Evolutionary conservation across 2,113 vertebrate species (phyloP), one percentile per base, ranked within the genome.

Genomic region (Brachyhypopomus occidentalis): DNA sequence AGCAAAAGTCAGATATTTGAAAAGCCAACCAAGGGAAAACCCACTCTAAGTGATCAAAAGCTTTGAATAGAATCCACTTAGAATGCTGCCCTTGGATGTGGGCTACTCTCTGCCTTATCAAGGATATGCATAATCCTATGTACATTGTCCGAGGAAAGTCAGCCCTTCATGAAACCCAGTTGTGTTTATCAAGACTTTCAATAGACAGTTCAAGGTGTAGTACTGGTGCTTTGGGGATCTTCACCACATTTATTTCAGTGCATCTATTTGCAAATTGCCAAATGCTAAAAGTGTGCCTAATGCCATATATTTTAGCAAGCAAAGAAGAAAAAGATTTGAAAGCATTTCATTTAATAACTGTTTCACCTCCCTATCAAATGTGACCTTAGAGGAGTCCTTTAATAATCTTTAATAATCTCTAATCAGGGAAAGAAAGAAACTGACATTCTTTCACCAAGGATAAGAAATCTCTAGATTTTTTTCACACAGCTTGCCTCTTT

Each of bases 391-490:
- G 38, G 66, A 70, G 20, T 41, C 6, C 20, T 12, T 70, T 41
- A 12, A 70, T 5, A 70, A 22, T 3, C 20, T 30, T 30, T 25
- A 3, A 8, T 75, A 60, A 45, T 55, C 14, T 56, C 60, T 20
- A 81, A 81, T 81, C 30, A 75, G n/a, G 27, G n/a, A 67, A 63
- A 81, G 56, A 56, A 56, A 72, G 36, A 67, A 16, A 70, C 34
- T 19, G 27, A 19, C 36, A 41, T 41, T 22, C 4, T 22, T 70
- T 70, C 41, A 66, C 7, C 38, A 23, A 71, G 22, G 59, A 71
- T 71, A 71, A 55, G 64, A 59, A 59, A 71, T 56, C 67, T 70
- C 66, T 55, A 59, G 36, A 70, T 41, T 69, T 17, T 70, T 34
- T 9, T 69, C 34, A 36, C 64, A 36, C 27, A 20, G 27, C 52